Percentiles rank a stretch among this genome's conserved stretches.
These are phyloP conservation scores for Nowickia ferox DNA, from an alignment of 2,888 invertebrate species.

Conservation along the genomic window DNA sequence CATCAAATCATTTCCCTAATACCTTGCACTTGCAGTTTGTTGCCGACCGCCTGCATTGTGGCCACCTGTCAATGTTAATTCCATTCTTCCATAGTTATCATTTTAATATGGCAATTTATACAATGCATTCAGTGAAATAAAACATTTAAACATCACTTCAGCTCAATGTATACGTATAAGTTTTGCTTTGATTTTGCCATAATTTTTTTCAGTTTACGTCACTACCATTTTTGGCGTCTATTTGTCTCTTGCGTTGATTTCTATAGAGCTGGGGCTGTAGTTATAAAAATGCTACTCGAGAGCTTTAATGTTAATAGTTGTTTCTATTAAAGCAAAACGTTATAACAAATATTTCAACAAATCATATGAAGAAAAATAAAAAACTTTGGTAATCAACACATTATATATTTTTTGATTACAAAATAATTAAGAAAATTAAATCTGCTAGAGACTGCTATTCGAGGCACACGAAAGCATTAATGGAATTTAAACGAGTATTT, in stretches of 20 bases:
- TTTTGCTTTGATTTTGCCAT: constrained; percentile 20
- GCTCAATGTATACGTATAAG: neutral
- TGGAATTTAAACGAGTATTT: neutral
- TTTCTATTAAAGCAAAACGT: neutral
- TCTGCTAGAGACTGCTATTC: constrained; percentile 3
- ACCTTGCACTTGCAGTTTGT: neutral
- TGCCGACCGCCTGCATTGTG: neutral
- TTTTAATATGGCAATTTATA: constrained; percentile 47
- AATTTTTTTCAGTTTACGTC: constrained; percentile 56
- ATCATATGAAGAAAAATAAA: constrained; percentile 2
- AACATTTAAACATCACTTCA: constrained; percentile 26
- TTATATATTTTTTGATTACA: constrained; percentile 28
- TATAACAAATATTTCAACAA: constrained; percentile 9
- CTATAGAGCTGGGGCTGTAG: constrained; percentile 13
- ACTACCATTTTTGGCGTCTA: constrained; percentile 68
- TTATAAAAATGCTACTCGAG: constrained; percentile 1
- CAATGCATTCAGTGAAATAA: constrained; percentile 20
- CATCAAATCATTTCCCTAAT: neutral
- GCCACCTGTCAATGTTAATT: neutral
- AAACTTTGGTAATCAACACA: constrained; percentile 24
- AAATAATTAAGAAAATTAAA: constrained; percentile 44
- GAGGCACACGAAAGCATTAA: neutral
- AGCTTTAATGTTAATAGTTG: neutral
- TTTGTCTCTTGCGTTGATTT: constrained; percentile 59
- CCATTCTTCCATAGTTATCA: constrained; percentile 6